phyloP scores from a whole-genome alignment of 1,140 invertebrate genomes.

The Hylaeus anthracinus region DNA sequence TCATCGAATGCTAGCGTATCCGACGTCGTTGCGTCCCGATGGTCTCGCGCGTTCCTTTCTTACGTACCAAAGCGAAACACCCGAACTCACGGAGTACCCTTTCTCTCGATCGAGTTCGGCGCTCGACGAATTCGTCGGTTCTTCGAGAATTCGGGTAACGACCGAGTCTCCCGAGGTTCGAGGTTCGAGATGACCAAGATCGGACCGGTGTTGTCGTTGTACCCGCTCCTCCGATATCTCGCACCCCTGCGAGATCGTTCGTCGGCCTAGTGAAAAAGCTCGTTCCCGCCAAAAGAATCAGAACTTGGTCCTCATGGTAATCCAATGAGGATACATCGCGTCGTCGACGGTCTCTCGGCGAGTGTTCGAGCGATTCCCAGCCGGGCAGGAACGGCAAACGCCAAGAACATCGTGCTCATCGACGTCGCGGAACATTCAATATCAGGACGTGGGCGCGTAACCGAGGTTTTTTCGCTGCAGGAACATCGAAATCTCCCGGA shows the following conservation, averaged over 20 bases:
- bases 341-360: slow-evolving; percentile 28
- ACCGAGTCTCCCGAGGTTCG: background rate
- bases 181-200: slow-evolving; percentile 32
- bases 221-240: slow-evolving; percentile 44
- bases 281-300: slow-evolving; percentile 5
- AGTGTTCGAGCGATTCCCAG: background rate
- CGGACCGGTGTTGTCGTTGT: slow-evolving; percentile 41
- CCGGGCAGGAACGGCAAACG: slow-evolving; percentile 36
- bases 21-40: background rate
- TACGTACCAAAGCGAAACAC: background rate
- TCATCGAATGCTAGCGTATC: background rate
- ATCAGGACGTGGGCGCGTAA: slow-evolving; percentile 85
- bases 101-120: background rate
- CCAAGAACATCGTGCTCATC: slow-evolving; percentile 19
- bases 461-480: slow-evolving; percentile 92
- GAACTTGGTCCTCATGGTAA: slow-evolving; percentile 36
- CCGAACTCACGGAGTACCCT: background rate
- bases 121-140: too few relatives aligned
- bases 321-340: slow-evolving; percentile 46
- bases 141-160: too few relatives aligned
- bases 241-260: background rate
- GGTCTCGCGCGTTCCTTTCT: background rate
- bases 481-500: slow-evolving; percentile 93
- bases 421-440: slow-evolving; percentile 64
- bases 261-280: background rate